Base-by-base conservation (phyloP, 35 echinoderm and acorn worm genomes). In the Patiria miniata region DNA sequence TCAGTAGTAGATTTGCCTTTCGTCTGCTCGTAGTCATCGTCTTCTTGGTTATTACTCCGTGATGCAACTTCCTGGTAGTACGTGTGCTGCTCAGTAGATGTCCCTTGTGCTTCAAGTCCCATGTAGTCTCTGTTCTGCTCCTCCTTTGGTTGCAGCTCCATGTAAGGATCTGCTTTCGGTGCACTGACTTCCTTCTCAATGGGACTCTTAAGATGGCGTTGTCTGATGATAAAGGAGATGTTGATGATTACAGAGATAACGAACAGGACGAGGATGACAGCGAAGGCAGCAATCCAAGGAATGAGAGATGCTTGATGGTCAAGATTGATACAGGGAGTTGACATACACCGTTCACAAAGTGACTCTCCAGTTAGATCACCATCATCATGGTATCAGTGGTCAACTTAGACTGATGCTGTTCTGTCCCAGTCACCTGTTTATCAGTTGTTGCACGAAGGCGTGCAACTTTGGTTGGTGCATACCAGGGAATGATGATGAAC, bases 121-220 rank as follows among this genome's bases (percentile, higher is more conserved):
- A 69, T 69, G 61, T 69, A 69, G 1, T 32, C 61, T 29, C 8
- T 30, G 61, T 69, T 69, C 61, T 69, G 19, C 18, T 69, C 61
- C 18, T 69, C 61, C 61, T 26, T 69, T 21, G 61, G 61, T 69
- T 69, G 61, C 26, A 69, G 26, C 22, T 69, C 61, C 61, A 69
- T 69, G 61, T 69, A 69, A 23, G 61, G 61, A 69, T 69, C 61
- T 32, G 61, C 61, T 69, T 69, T 69, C 2, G 18, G 23, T 23
- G 34, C 26, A 2, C 28, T 21, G 61, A 34, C 28, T 29, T 29
- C 61, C 61, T 69, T 9, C 1, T 26, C 12, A 7, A 9, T 69
- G 7, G 5, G 23, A 1, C 14, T 69, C 34, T 32, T 69, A 8
- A 69, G 61, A 29, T 23, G 29, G 12, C 61, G 23, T 34, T 32